Evolutionary conservation across 2,113 vertebrate genomes (phyloP).

Genomic region (Choloepus hoffmanni): DNA sequence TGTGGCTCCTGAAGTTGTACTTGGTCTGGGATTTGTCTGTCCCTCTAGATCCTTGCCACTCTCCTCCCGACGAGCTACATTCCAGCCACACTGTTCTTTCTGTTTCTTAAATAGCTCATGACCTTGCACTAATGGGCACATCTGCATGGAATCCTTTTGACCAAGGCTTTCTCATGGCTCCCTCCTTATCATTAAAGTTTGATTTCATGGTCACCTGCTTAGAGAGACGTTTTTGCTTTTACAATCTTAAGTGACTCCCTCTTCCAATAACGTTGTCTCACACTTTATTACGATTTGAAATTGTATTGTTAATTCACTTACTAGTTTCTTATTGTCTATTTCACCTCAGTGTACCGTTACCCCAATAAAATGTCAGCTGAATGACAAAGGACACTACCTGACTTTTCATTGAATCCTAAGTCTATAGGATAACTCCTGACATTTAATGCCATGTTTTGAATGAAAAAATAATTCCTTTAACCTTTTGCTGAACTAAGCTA

Average conservation of each 20-base stretch:
- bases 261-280: background rate
- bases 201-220: background rate
- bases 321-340: background rate
- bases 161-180: background rate
- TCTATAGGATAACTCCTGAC: background rate
- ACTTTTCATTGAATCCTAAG: background rate
- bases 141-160: background rate
- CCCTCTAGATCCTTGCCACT: background rate
- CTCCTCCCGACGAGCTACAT: accelerated
- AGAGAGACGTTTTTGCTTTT: slow-evolving; percentile 6
- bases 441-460: background rate
- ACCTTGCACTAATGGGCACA: background rate
- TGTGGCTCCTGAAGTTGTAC: accelerated
- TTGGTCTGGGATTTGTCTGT: background rate
- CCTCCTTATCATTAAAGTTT: background rate
- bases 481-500: background rate
- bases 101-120: background rate
- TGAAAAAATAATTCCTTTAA: background rate
- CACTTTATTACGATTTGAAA: background rate
- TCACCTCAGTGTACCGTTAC: background rate
- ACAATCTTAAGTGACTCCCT: background rate
- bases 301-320: background rate
- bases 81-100: background rate
- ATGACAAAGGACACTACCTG: background rate
- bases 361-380: background rate